Base-by-base conservation (phyloP, 1,140 invertebrate species). In the Teleogryllus occipitalis region DNA sequence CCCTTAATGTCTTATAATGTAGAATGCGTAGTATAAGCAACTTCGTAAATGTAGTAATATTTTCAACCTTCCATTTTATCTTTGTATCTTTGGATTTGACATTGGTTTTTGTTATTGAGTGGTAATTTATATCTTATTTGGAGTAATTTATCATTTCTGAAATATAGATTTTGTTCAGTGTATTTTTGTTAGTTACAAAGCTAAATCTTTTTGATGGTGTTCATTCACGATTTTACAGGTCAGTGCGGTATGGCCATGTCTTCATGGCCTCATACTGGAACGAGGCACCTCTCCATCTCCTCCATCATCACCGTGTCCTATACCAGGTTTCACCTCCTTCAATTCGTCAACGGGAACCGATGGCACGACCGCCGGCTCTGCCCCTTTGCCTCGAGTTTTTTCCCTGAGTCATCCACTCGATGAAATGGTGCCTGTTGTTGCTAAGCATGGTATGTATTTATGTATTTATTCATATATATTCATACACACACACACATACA, bases 331-430 rank as follows among this genome's bases (percentile, higher is more conserved):
- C 80, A 47, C 78, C 39, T 75, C 82, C 87, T 75, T 82, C 85
- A 80, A 74, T 84, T 47, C 82, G 83, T 27, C 85, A 86, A 75
- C 81, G 82, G 5, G 15, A 7, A 85, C 47, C 76, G 82, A 65
- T 79, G 85, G 85, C 75, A 83, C 84, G 81, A n/a, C 14, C 3
- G 65, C 47, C 74, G 74, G 48, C 14, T 12, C 12, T n/a, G 15
- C 73, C 0, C 85, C 84, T 39, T 84, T 93, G 82, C 92, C 93
- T 1, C 91, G 91, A 3, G 87, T 95, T 74, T 97, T 95, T 86
- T 96, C 95, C 48, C 86, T 97, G 82, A 89, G 92, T 27, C 95
- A 97, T 89, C 95, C 96, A 2, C 87, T 97, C 48, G 94, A 97
- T 87, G 96, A 97, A 87, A 93, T 97, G 48, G 92, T 92, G 78